Conservation (phyloP, 2,888 invertebrate species). For the Euplagia quadripunctaria region DNA sequence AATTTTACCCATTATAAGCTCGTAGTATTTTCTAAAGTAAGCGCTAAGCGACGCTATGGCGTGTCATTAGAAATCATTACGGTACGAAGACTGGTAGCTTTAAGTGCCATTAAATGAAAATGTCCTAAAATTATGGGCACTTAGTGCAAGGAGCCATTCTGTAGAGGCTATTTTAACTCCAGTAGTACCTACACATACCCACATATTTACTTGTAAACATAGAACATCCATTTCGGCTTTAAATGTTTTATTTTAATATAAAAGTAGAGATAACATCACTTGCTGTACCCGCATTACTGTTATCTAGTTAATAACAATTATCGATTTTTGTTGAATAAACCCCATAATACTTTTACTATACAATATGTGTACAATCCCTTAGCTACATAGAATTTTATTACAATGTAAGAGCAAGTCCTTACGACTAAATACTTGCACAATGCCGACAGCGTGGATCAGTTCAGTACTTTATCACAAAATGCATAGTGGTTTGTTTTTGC, state of each 20-base stretch:
- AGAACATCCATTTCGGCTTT: conserved; percentile 28
- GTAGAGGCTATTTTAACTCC: conserved; percentile 53
- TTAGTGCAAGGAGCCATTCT: conserved; percentile 62
- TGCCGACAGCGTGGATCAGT: conserved; percentile 38
- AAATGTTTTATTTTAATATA: conserved; percentile 39
- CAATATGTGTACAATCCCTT: background rate
- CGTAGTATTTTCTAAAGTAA: conserved; percentile 45
- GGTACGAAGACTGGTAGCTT: conserved; percentile 58
- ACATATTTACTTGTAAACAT: conserved; percentile 18
- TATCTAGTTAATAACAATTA: conserved; percentile 41
- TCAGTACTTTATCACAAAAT: conserved; percentile 54
- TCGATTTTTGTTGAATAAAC: conserved; percentile 39
- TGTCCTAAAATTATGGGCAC: conserved; percentile 64
- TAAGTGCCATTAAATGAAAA: conserved; percentile 66
- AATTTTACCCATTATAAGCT: conserved; percentile 50
- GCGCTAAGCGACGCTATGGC: conserved; percentile 44
- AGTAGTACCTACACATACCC: conserved; percentile 33
- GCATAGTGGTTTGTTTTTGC: conserved; percentile 62
- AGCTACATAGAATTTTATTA: background rate
- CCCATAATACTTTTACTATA: conserved; percentile 32
- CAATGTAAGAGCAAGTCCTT: background rate
- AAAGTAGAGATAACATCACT: conserved; percentile 36
- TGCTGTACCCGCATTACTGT: conserved; percentile 40
- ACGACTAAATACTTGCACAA: conserved; percentile 27
- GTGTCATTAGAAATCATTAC: conserved; percentile 64